Percentiles rank a stretch among this genome's conserved stretches.
phyloP scores from a whole-genome alignment of 53 echinoderm and acorn worm species.

The Apostichopus leukothele region DNA sequence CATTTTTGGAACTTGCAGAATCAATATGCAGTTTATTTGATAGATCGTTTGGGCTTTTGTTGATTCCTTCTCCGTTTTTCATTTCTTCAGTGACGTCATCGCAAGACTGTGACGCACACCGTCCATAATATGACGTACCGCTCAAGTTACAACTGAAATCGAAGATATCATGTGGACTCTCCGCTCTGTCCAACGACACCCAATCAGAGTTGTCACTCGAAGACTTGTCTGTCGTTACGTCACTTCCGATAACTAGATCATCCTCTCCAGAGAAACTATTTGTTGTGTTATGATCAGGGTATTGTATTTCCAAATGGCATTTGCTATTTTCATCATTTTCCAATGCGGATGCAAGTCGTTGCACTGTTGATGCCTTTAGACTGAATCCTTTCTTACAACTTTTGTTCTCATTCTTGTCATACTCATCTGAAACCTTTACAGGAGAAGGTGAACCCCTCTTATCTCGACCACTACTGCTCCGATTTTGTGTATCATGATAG shows the following conservation, averaged over 20 bases:
- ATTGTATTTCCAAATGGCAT: background rate
- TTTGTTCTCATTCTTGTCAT: too few relatives aligned
- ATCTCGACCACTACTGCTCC: too few relatives aligned
- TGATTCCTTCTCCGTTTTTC: background rate
- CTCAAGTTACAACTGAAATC: conserved; percentile 16
- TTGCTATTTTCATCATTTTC: background rate
- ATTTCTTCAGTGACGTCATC: background rate
- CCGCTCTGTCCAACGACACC: background rate
- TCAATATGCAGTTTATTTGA: background rate
- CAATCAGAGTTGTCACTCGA: background rate
- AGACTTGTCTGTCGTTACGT: background rate
- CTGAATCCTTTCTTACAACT: too few relatives aligned
- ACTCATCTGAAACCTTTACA: too few relatives aligned
- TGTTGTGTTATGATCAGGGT: background rate
- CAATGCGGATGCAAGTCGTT: background rate
- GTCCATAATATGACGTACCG: background rate
- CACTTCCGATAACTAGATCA: background rate
- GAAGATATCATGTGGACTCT: conserved; percentile 18
- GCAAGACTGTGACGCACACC: background rate
- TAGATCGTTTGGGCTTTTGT: too few relatives aligned
- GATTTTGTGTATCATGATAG: too few relatives aligned
- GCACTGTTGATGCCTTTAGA: background rate
- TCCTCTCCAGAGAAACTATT: background rate
- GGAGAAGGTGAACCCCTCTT: too few relatives aligned
- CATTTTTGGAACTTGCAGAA: background rate